Evolutionary conservation across 2,797 vertebrate genomes (phyloP), one percentile per base, ranked within the genome.

Genomic region (Melanogrammus aeglefinus): DNA sequence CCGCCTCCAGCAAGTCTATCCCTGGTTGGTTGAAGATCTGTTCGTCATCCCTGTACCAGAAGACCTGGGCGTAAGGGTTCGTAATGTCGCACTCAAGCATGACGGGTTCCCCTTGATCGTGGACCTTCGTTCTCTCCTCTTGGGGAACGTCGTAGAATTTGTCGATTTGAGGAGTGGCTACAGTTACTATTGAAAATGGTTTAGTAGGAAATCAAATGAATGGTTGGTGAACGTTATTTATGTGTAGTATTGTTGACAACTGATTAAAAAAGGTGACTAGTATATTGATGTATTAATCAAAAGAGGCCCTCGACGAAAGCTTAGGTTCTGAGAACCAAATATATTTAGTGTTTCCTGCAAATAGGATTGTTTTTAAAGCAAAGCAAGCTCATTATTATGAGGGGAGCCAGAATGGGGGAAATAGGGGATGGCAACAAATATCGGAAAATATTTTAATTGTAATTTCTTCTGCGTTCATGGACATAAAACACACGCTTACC

Each of bases 11-110:
- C 72, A 95, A 86, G 51, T 94, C 89, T 39, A 94, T 74, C 76
- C 92, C 93, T 5, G 90, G 85, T 0, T 88, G 88, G 41, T 77
- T 75, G 82, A 90, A 91, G 27, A 96, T 76, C 0, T 82, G 86
- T 77, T 80, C 21, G 0, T 93, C 94, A 0, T 95, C 91, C 83
- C 93, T 93, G 82, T 85, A 83, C 95, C 95, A 95, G 85, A 0
- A 73, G 75, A 95, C 94, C 0, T 82, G 78, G 0, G 90, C 92
- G 0, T 86, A 81, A 0, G 41, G 84, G 0, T 91, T 80, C 27
- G 95, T 95, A 66, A 96, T 80, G 76, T 95, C 91, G 33, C 94
- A 94, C 82, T 51, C 83, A 81, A 96, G 91, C 0, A 77, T 79
- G 81, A 95, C 86, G 0, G 90, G 92, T 18, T 94, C 91, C 18